Evolutionary conservation across 2,797 vertebrate genomes (phyloP).

Genomic region (Tympanoctomys barrerae): DNA sequence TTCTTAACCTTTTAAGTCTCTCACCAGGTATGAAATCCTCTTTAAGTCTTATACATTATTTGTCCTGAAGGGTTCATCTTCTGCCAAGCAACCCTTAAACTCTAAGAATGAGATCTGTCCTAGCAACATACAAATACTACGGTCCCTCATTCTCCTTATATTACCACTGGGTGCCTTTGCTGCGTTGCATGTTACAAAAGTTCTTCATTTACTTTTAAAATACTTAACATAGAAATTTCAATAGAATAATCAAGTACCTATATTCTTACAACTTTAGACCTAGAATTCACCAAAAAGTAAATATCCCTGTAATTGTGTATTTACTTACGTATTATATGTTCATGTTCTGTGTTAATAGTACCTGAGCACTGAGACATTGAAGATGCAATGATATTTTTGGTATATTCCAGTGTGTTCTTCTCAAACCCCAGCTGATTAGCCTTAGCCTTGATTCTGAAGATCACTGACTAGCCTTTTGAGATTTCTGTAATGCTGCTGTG

Average conservation of each 20-base stretch:
- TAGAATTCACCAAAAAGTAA: not conserved
- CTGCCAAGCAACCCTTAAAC: not conserved
- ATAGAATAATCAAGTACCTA: not conserved
- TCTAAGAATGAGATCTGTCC: not conserved
- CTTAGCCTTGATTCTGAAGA: not conserved
- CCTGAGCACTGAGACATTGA: not conserved
- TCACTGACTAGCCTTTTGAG: not conserved
- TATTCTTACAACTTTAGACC: not conserved
- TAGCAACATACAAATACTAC: not conserved
- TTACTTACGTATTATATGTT: not conserved
- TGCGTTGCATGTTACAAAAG: not conserved
- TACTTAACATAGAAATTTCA: not conserved
- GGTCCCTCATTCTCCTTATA: not conserved
- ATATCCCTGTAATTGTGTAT: not conserved
- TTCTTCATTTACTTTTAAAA: not conserved
- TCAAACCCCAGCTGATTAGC: not conserved
- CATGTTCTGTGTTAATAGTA: not conserved
- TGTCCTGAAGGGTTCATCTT: no score
- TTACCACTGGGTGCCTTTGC: not conserved
- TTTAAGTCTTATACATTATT: not conserved
- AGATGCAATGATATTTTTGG: not conserved
- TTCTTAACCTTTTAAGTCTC: not conserved
- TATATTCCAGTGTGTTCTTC: not conserved
- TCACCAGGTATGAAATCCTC: not conserved
- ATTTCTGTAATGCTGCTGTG: not conserved